phyloP scores from a whole-genome alignment of 2,797 vertebrate species.

The Nyctalus aviator region DNA sequence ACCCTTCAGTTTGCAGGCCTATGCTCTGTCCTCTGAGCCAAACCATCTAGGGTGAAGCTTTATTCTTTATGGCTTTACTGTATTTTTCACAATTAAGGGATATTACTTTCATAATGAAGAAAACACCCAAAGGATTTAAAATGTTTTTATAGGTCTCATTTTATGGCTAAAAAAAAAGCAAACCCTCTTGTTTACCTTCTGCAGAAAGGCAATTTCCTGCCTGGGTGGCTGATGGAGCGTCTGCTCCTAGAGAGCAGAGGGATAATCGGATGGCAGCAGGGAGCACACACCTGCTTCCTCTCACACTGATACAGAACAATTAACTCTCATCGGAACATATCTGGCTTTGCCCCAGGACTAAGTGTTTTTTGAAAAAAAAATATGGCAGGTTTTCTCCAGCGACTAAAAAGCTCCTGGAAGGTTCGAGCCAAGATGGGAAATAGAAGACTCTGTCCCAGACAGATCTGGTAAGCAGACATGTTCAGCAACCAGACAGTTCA shows the following conservation, averaged over 20 bases:
- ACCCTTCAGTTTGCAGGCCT: no score
- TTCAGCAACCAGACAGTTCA: not conserved
- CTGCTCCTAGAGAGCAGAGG: slow-evolving; percentile 29
- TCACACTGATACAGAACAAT: slow-evolving; percentile 44
- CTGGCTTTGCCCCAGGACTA: slow-evolving; percentile 70
- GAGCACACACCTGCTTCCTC: slow-evolving; percentile 65
- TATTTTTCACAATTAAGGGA: slow-evolving; percentile 40
- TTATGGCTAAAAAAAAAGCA: slow-evolving; percentile 64
- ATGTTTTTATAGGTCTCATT: slow-evolving; percentile 45
- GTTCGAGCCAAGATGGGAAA: slow-evolving; percentile 1
- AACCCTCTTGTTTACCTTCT: slow-evolving; percentile 24
- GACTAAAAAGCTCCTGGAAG: slow-evolving; percentile 41
- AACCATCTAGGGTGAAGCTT: not conserved
- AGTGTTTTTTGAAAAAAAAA: slow-evolving; percentile 55
- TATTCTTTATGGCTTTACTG: not conserved
- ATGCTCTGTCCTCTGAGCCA: no score
- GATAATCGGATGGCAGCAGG: slow-evolving; percentile 28
- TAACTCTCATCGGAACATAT: slow-evolving; percentile 37
- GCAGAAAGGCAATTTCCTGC: slow-evolving; percentile 57
- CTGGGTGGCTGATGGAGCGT: not conserved
- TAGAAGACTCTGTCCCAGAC: not conserved
- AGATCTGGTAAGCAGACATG: not conserved
- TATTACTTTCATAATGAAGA: slow-evolving; percentile 3
- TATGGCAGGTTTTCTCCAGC: slow-evolving; percentile 51
- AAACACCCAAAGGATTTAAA: not conserved